Base-by-base conservation (phyloP, 64 coral and sea anemone genomes). In the Cladopsammia gracilis region DNA sequence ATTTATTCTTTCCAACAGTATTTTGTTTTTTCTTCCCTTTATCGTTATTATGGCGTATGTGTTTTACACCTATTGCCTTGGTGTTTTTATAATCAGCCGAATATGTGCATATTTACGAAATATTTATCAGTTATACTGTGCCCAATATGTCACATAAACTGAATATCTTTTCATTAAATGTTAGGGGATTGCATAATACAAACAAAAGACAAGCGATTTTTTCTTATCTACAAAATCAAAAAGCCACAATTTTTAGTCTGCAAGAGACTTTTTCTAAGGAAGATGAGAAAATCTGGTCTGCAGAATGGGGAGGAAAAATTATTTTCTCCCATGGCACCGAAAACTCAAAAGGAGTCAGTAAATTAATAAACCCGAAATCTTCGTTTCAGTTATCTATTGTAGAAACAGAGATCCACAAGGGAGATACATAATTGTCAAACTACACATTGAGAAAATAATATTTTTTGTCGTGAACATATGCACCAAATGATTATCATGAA, bases 131-230 rank as follows among this genome's bases (percentile, higher is more conserved):
- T 10, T 53, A 4, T 10, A 10, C 10, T 5, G 51, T 5, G 10
- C n/a, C n/a, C 10, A 62, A 62, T 19, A 62, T 62, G 60, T 7
- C 60, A 11, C 60, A 62, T 62, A 62, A 62, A 62, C 12, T 79
- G 19, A 79, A 79, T 24, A 51, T 6, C 18, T 8, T 79, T 58
- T 79, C 81, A 34, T 64, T 50, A 24, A 85, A 68, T 16, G 81
- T 85, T 53, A 25, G 58, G 8, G 61, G 81, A 3, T 85, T 85
- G 16, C 44, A 7, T 20, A 65, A 85, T 42, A 66, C 67, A 0
- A 85, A 58, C 19, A 68, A 85, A 64, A 61, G 81, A 64, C 64
- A 50, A 85, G 67, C 61, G 58, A 62, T 85, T 14, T 47, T 85
- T 66, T 48, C 43, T 20, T 66, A 48, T 44, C 45, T 85, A 48